Evolutionary conservation across 2,113 vertebrate genomes (phyloP).

Genomic region (Anas platyrhynchos): DNA sequence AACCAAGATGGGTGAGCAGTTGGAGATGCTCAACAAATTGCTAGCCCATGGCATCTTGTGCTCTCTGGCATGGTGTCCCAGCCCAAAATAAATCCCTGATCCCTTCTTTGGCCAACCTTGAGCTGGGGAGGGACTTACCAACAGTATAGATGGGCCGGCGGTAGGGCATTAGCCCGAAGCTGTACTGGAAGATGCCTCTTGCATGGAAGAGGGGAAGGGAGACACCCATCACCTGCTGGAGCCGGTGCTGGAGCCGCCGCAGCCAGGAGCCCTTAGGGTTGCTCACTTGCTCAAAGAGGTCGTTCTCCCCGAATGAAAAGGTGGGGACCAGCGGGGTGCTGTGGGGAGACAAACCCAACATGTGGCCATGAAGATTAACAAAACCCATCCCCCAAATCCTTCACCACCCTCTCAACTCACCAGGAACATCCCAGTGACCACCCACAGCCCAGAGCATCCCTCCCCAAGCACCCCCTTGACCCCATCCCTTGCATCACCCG

Average conservation of each 20-base stretch:
- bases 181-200: constrained; percentile 94
- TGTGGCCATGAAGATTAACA: not conserved
- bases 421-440: not conserved
- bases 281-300: constrained; percentile 87
- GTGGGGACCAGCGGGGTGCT: constrained; percentile 86
- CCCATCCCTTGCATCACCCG: constrained; percentile 76
- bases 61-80: not conserved
- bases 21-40: not conserved
- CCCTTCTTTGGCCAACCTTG: not conserved
- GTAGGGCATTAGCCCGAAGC: constrained; percentile 90
- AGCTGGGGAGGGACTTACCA: constrained; percentile 77
- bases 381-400: not conserved
- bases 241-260: constrained; percentile 78
- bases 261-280: constrained; percentile 87
- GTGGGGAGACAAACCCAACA: not conserved
- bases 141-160: constrained; percentile 87
- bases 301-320: constrained; percentile 95
- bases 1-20: not conserved
- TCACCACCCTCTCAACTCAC: rapidly evolving
- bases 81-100: not conserved
- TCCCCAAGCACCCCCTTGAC: rapidly evolving
- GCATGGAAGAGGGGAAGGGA: constrained; percentile 92
- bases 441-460: rapidly evolving
- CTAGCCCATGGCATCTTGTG: rapidly evolving
- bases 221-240: constrained; percentile 89